phyloP scores from a whole-genome alignment of 2,888 invertebrate genomes.

The Gisinianus flammeolus region DNA sequence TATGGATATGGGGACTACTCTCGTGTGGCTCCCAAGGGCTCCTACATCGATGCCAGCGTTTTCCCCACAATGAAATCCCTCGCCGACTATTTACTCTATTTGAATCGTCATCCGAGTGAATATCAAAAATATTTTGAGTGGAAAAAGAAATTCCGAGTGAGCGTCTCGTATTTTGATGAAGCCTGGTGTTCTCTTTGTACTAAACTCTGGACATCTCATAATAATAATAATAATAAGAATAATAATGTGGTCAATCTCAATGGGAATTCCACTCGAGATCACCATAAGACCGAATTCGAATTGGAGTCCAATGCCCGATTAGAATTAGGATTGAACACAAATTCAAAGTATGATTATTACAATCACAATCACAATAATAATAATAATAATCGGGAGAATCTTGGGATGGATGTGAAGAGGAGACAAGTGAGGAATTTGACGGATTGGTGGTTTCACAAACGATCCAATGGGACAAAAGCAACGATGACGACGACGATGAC shows the following conservation, averaged over 20 bases:
- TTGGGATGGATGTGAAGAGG: neutral
- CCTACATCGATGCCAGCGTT: conserved; percentile 60
- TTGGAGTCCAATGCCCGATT: neutral
- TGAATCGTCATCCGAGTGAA: conserved; percentile 53
- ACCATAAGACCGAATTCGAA: neutral
- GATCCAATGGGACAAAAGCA: neutral
- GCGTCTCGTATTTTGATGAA: conserved; percentile 47
- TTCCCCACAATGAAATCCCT: conserved; percentile 59
- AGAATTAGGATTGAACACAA: neutral
- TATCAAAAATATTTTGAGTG: conserved; percentile 54
- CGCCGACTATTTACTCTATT: conserved; percentile 57
- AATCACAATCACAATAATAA: too few species aligned
- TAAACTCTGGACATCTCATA: conserved; percentile 46
- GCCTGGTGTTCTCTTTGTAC: conserved; percentile 53
- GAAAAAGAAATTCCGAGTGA: conserved; percentile 39
- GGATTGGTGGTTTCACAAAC: conserved; percentile 51
- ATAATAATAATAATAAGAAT: neutral
- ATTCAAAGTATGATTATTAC: too few species aligned
- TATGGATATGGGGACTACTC: conserved; percentile 60
- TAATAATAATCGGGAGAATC: neutral
- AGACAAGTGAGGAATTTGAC: conserved; percentile 41
- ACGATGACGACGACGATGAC: neutral
- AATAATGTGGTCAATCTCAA: neutral
- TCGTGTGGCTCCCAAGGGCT: conserved; percentile 58
- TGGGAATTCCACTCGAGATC: neutral